Evolutionary conservation across 2,888 invertebrate genomes (phyloP).

Genomic region (Amphipyra tragopoginis): DNA sequence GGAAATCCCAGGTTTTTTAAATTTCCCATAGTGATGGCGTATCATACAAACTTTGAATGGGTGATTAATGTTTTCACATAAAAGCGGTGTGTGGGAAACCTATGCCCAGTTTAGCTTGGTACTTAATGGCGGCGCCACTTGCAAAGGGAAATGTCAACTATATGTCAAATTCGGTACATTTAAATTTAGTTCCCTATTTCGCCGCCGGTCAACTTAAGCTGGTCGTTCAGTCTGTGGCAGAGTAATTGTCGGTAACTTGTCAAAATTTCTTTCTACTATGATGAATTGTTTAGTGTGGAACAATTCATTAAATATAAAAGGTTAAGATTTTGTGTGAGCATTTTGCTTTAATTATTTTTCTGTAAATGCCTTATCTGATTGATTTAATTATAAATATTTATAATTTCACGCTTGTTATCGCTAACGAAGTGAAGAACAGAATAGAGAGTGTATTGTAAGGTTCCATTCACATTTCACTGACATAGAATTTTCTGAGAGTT

Average conservation of each 20-base stretch:
- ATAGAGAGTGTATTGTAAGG: not conserved
- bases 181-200: conserved; percentile 1
- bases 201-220: not conserved
- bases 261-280: conserved; percentile 48
- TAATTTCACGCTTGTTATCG: conserved; percentile 8
- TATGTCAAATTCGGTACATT: conserved; percentile 13
- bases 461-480: not conserved
- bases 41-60: conserved; percentile 52
- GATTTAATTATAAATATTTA: conserved; percentile 9
- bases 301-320: conserved; percentile 29
- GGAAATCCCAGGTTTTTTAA: conserved; percentile 26
- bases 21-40: conserved; percentile 49
- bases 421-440: not conserved
- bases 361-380: conserved; percentile 36
- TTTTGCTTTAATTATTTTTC: conserved; percentile 30
- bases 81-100: conserved; percentile 14
- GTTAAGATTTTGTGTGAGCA: conserved; percentile 26
- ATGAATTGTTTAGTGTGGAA: conserved; percentile 35
- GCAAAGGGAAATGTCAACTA: not conserved
- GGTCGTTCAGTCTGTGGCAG: not conserved
- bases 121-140: conserved; percentile 13
- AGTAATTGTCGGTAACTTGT: conserved; percentile 32
- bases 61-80: conserved; percentile 59
- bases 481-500: too few relatives aligned
- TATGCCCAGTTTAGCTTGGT: conserved; percentile 11